Conservation (phyloP, 2,888 invertebrate genomes). For the Spilosoma lubricipeda region DNA sequence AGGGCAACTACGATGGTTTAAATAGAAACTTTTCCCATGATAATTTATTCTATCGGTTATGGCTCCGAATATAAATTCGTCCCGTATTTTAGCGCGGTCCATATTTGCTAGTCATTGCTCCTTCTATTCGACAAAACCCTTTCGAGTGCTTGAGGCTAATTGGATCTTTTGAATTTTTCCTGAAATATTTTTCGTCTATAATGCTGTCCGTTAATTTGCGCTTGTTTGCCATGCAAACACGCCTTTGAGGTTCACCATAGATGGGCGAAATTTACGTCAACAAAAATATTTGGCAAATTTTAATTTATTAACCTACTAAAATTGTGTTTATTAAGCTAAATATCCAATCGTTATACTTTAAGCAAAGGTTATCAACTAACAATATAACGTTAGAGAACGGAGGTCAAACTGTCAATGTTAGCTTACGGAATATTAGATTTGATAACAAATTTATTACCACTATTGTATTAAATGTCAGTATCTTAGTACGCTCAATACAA, state of each 20-base stretch:
- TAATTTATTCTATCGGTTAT: slow-evolving; percentile 68
- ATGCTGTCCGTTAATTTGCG: slow-evolving; percentile 58
- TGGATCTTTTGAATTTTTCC: slow-evolving; percentile 76
- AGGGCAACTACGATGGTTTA: slow-evolving; percentile 41
- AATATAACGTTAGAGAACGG: slow-evolving; percentile 7
- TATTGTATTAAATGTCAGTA: background rate
- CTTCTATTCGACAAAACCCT: slow-evolving; percentile 70
- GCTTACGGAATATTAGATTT: slow-evolving; percentile 11
- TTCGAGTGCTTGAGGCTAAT: slow-evolving; percentile 74
- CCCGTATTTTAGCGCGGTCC: slow-evolving; percentile 67
- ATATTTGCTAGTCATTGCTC: slow-evolving; percentile 73
- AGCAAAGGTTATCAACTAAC: slow-evolving; percentile 8
- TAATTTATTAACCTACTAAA: slow-evolving; percentile 20
- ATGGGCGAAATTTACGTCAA: slow-evolving; percentile 32
- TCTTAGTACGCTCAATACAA: background rate
- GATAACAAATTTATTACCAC: slow-evolving; percentile 3
- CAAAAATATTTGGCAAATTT: slow-evolving; percentile 19
- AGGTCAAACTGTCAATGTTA: slow-evolving; percentile 8
- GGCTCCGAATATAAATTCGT: slow-evolving; percentile 61
- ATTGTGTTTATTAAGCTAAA: slow-evolving; percentile 12
- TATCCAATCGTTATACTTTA: slow-evolving; percentile 7
- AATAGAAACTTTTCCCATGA: slow-evolving; percentile 42
- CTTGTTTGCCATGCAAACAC: slow-evolving; percentile 66
- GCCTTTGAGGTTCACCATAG: slow-evolving; percentile 56
- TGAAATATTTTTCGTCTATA: slow-evolving; percentile 75